phyloP scores from a whole-genome alignment of 1,140 invertebrate species.

The Medauroidea extradentata region DNA sequence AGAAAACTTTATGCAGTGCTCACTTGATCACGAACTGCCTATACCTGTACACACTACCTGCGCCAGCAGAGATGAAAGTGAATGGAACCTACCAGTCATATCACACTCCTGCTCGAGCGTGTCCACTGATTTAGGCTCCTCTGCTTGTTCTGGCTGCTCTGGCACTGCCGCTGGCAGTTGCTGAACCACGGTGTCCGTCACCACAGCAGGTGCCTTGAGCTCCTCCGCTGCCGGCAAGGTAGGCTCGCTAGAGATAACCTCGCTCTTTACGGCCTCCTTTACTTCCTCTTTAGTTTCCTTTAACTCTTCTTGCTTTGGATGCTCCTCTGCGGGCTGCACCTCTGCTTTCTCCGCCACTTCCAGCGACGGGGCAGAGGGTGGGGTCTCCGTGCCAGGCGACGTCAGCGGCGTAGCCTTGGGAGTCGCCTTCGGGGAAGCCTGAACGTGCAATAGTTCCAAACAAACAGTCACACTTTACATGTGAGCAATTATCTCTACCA shows the following conservation, averaged over 20 bases:
- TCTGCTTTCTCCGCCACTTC: neutral
- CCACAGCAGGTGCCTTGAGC: slow-evolving; percentile 14
- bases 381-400: slow-evolving; percentile 49
- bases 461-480: too few species aligned
- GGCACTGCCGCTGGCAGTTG: neutral
- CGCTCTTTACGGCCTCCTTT: slow-evolving; percentile 13
- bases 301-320: slow-evolving; percentile 37
- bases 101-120: slow-evolving; percentile 29
- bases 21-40: too few species aligned
- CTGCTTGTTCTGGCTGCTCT: slow-evolving; percentile 14
- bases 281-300: slow-evolving; percentile 29
- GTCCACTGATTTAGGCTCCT: neutral
- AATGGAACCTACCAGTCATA: slow-evolving; percentile 44
- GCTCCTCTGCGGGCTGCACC: slow-evolving; percentile 30
- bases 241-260: neutral
- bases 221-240: slow-evolving; percentile 8
- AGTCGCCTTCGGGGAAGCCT: slow-evolving; percentile 36
- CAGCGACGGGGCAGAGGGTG: slow-evolving; percentile 18
- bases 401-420: slow-evolving; percentile 52
- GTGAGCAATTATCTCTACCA: too few species aligned
- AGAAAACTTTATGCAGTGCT: too few species aligned
- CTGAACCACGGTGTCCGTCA: slow-evolving; percentile 7
- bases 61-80: too few species aligned
- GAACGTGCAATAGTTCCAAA: too few species aligned
- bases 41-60: too few species aligned